Evolutionary conservation across 2,113 vertebrate species (phyloP).

Genomic region (Gymnarchus niloticus): DNA sequence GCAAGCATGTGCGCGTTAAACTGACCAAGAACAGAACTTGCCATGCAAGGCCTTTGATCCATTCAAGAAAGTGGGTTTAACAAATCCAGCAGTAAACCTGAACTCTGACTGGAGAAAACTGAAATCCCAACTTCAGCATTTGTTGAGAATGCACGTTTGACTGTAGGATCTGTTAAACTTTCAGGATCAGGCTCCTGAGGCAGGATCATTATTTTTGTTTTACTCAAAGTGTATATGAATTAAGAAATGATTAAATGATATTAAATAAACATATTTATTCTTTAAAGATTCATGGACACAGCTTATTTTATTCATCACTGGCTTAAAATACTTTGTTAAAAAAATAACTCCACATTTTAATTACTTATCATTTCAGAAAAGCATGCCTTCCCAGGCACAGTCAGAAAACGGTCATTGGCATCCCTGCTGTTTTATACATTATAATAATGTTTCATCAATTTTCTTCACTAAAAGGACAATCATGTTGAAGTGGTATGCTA

Average conservation of each 20-base stretch:
- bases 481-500: background rate
- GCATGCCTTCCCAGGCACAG: background rate
- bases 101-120: no score
- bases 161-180: no score
- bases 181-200: no score
- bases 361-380: slow-evolving; percentile 13
- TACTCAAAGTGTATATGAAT: background rate
- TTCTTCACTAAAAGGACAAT: slow-evolving; percentile 6
- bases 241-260: background rate
- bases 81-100: no score
- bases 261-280: background rate
- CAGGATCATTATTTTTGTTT: slow-evolving; percentile 7
- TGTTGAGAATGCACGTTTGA: no score
- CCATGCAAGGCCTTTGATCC: no score
- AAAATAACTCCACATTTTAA: background rate
- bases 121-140: background rate
- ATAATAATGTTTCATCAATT: slow-evolving; percentile 5
- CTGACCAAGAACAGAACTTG: background rate
- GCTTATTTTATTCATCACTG: slow-evolving; percentile 3
- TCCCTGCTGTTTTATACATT: background rate
- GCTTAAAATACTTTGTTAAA: slow-evolving; percentile 1
- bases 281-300: background rate
- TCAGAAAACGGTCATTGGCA: background rate
- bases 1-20: background rate
- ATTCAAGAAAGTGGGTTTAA: no score